Conservation (phyloP, 2,797 vertebrate species). For the Sebastes steindachneri region DNA sequence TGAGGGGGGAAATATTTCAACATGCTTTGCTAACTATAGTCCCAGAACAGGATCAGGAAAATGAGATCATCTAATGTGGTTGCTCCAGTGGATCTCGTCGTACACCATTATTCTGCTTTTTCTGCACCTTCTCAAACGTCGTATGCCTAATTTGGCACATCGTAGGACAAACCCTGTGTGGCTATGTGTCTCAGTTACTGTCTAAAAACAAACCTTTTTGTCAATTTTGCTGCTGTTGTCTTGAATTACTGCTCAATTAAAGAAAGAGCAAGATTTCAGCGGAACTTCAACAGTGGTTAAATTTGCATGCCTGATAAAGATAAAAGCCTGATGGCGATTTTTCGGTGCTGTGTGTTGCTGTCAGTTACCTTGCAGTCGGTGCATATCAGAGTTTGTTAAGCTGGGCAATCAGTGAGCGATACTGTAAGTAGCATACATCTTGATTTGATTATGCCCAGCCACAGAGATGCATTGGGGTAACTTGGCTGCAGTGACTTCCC, state of each 20-base stretch:
- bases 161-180: background rate
- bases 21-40: constrained; percentile 17
- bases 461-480: constrained; percentile 22
- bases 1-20: constrained; percentile 1
- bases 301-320: background rate
- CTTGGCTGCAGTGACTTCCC: constrained; percentile 25
- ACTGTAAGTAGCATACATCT: constrained; percentile 29
- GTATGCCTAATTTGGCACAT: background rate
- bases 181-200: background rate
- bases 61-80: background rate
- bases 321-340: background rate
- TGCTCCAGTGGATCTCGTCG: constrained; percentile 4
- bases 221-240: background rate
- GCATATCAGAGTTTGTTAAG: constrained; percentile 4
- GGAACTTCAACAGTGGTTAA: background rate
- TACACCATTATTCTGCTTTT: background rate
- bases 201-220: background rate
- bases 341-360: background rate
- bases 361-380: background rate
- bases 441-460: constrained; percentile 44
- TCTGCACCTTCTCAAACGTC: background rate
- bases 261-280: background rate
- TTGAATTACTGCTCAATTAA: background rate
- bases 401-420: constrained; percentile 10
- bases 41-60: constrained; percentile 11